Conservation (phyloP, 2,113 vertebrate species). For the Carlito syrichta region DNA sequence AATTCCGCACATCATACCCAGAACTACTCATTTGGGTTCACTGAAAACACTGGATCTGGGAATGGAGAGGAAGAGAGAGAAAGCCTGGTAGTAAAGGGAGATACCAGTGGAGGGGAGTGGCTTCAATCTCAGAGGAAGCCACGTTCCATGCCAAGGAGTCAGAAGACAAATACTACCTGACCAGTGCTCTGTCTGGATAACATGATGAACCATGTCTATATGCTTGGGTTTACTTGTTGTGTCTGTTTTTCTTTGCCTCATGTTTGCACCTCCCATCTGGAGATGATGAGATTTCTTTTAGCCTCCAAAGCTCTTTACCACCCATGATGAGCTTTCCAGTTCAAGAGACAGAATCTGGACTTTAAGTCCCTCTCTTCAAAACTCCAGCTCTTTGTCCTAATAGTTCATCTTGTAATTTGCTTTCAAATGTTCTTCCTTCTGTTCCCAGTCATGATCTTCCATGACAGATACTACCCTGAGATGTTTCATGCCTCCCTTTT, state of each 20-base stretch:
- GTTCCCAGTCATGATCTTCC: background rate
- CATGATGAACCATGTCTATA: background rate
- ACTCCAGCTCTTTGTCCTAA: background rate
- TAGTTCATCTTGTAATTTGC: background rate
- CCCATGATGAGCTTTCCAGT: background rate
- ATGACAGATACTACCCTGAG: background rate
- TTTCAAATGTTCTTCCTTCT: background rate
- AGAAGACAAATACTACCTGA: background rate
- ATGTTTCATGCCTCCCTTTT: too few relatives aligned
- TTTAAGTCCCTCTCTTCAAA: background rate
- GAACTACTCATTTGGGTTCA: background rate
- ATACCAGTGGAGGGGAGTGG: background rate
- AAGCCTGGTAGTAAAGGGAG: background rate
- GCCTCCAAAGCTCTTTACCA: background rate
- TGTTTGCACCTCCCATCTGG: background rate
- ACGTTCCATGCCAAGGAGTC: background rate
- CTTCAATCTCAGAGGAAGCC: background rate
- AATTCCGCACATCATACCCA: background rate
- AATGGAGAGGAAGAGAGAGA: background rate
- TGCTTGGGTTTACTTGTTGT: background rate
- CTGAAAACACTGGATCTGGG: background rate
- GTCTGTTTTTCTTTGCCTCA: background rate
- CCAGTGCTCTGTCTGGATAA: background rate
- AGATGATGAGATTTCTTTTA: background rate
- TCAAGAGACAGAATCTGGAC: background rate